A percentile compares a stretch with the other conserved stretches of the same genome.
Evolutionary conservation across 2,888 invertebrate genomes (phyloP).

Genomic region (Sinohyriopsis cumingii): DNA sequence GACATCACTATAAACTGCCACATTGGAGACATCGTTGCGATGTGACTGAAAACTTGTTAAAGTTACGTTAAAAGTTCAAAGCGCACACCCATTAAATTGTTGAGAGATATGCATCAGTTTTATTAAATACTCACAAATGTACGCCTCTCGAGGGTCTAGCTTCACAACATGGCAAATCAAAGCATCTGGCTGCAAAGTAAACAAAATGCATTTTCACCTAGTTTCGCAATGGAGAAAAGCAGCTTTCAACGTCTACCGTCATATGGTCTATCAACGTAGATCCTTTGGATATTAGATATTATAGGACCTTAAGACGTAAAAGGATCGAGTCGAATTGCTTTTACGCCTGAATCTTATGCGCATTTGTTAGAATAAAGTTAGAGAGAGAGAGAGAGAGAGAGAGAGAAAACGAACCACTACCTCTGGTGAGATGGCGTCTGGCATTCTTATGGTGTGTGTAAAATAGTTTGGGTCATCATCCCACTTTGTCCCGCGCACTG

Average conservation of each 20-base stretch:
- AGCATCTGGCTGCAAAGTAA: slow-evolving; percentile 45
- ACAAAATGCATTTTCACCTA: neutral
- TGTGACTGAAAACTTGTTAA: too few relatives aligned
- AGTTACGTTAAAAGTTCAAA: too few relatives aligned
- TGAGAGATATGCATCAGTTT: neutral
- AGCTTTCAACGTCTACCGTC: neutral
- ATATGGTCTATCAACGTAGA: too few relatives aligned
- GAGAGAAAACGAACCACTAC: slow-evolving; percentile 14
- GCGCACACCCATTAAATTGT: too few relatives aligned
- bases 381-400: neutral
- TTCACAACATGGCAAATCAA: slow-evolving; percentile 51
- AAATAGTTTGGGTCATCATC: slow-evolving; percentile 9
- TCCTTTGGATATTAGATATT: neutral
- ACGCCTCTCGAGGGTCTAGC: slow-evolving; percentile 44
- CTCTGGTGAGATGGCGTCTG: slow-evolving; percentile 37
- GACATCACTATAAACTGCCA: too few relatives aligned
- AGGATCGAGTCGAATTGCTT: neutral
- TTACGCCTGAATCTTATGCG: too few relatives aligned
- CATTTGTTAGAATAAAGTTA: too few relatives aligned
- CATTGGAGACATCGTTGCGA: too few relatives aligned
- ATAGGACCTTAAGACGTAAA: neutral
- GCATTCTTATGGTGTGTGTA: slow-evolving; percentile 42
- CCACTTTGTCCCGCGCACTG: neutral
- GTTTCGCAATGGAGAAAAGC: neutral
- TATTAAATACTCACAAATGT: slow-evolving; percentile 48